Evolutionary conservation across 2,797 vertebrate species (phyloP), one percentile per base, ranked within the genome.

Genomic region (Lemur catta): DNA sequence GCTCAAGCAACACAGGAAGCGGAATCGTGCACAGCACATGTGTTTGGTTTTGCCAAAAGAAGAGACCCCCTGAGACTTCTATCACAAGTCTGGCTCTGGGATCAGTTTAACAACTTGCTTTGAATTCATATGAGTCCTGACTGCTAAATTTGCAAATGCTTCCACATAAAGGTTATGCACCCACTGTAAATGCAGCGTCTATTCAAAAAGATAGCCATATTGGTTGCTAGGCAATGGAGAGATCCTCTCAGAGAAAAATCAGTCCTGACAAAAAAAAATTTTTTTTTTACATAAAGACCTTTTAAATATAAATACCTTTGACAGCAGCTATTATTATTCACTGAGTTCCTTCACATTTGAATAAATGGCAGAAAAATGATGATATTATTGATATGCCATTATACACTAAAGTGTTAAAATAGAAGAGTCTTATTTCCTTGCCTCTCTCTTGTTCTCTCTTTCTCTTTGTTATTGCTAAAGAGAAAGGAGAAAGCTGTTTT

Each of bases 301-400:
- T 98, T 98, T 98, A 98, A 98, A 98, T 98, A 98, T 98, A 98
- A 98, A 98, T 98, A 98, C 98, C 97, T 98, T 98, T 98, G 98
- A 98, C 98, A 98, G 98, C 89, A 98, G 97, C 98, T 98, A 98
- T 98, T 98, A 98, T 98, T 98, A 98, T 98, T 98, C 98, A 97
- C 97, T 6, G 94, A 98, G 91, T 98, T 98, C 97, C 96, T 98
- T 98, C 97, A 97, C 97, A 97, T 98, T 97, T 97, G 98, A 98
- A 98, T 98, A 98, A 98, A 98, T 98, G 98, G 98, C 94, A 98
- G 97, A 97, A 98, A 98, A 98, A 98, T 96, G 97, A 97, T 95
- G 91, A 98, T 97, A 98, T 97, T 98, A 98, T 98, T 98, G 97
- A 97, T 98, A 97, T 97, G 96, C 96, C 92, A 98, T 98, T 98